Evolutionary conservation across 2,113 vertebrate species (phyloP), one percentile per base, ranked within the genome.

Genomic region (Pollachius pollachius): DNA sequence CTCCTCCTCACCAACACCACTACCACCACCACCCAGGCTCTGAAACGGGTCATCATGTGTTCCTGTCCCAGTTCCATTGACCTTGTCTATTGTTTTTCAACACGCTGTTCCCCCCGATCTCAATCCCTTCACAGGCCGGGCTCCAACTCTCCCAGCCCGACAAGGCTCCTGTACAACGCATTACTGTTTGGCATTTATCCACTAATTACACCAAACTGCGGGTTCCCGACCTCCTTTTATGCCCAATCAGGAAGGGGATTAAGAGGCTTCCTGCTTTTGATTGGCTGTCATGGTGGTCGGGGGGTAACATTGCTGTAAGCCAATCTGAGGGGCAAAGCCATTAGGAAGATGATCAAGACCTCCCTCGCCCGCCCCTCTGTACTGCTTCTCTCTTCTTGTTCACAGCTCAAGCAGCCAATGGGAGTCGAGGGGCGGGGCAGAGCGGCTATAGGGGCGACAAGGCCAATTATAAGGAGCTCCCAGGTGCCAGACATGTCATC

Each of bases 391-490:
- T 77, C 81, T 69, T 76, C 70, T 77, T 83, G 83, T 67, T 64
- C 68, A 67, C 18, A 19, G 58, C 52, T 52, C 57, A 70, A 74
- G 30, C 30, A 30, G 30, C 75, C 63, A 37, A 72, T 73, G 58
- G 61, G 60, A 68, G 76, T 64, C 67, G 56, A 62, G 68, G 19
- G 48, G 64, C 15, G 57, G n/a, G 16, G 56, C 23, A n/a, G 18
- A 34, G 16, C 16, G 62, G 69, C 73, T 74, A 16, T 69, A 62
- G 57, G 73, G 76, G 80, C 85, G 80, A 81, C 78, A 65, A 83
- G 88, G 88, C 85, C 91, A 91, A 91, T 92, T 91, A 93, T 90
- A 89, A 90, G 83, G 85, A 87, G 86, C 89, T 84, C 79, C 86
- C 82, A 66, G 68, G 78, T 81, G 70, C 82, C 79, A 84, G 83